Evolutionary conservation across 2,113 vertebrate genomes (phyloP).

Genomic region (Catharus fuscescens): DNA sequence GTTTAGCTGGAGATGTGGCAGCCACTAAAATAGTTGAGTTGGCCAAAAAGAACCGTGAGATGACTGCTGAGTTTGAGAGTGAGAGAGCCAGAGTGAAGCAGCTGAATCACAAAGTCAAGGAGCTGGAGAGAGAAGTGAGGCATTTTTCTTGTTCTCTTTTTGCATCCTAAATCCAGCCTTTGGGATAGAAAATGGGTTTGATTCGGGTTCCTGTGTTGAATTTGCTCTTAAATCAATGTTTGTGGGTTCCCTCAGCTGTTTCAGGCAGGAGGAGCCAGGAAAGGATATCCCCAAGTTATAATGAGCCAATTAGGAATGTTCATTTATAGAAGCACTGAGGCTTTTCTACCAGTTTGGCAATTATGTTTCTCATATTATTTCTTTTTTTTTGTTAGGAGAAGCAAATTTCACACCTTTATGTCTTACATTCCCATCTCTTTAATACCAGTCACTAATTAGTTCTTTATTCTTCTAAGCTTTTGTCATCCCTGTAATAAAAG

Average conservation of each 20-base stretch:
- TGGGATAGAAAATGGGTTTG: not conserved
- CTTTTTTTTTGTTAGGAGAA: not conserved
- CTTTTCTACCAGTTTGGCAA: not conserved
- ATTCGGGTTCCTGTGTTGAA: not conserved
- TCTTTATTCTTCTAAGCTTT: not conserved
- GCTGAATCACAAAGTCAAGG: slow-evolving; percentile 79
- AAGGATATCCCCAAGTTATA: not conserved
- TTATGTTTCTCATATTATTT: not conserved
- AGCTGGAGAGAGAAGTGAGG: slow-evolving; percentile 89
- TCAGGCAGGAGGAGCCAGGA: not conserved
- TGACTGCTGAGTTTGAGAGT: slow-evolving; percentile 81
- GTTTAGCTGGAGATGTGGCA: slow-evolving; percentile 83
- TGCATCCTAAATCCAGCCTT: not conserved
- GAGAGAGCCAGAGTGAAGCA: slow-evolving; percentile 84
- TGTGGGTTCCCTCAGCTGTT: not conserved
- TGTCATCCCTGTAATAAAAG: not conserved
- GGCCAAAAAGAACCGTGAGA: slow-evolving; percentile 87
- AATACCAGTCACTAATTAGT: not conserved
- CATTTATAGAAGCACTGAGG: not conserved
- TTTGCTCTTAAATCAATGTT: not conserved
- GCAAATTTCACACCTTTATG: not conserved
- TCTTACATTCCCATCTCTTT: not conserved
- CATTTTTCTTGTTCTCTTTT: not conserved
- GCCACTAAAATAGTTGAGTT: slow-evolving; percentile 92
- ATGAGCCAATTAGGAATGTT: not conserved